Conservation (phyloP, 1,140 invertebrate genomes). For the Patella vulgata region DNA sequence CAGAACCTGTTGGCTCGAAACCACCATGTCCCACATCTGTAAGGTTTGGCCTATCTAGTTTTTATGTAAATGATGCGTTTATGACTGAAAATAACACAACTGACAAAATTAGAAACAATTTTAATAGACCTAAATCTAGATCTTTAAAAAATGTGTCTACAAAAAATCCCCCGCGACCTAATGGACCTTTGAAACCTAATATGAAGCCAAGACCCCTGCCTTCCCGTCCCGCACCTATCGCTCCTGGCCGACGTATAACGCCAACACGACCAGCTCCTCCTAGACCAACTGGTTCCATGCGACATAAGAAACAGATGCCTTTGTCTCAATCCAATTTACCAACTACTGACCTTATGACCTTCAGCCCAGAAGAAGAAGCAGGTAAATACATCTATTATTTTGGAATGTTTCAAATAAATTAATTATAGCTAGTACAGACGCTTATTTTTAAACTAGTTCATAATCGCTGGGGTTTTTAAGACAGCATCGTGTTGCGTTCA, state of each 20-base stretch:
- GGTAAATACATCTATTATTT: neutral
- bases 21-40: slow-evolving; percentile 2
- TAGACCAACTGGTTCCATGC: slow-evolving; percentile 18
- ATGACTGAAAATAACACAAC: neutral
- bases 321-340: neutral
- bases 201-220: slow-evolving; percentile 23
- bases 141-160: slow-evolving; percentile 20
- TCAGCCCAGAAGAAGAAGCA: slow-evolving; percentile 41
- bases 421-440: no score
- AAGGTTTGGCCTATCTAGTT: neutral
- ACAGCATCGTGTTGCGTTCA: no score
- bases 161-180: slow-evolving; percentile 8
- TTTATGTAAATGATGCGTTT: neutral
- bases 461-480: no score
- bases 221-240: slow-evolving; percentile 21
- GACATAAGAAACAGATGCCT: slow-evolving; percentile 6
- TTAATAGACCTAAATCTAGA: no score
- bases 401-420: no score
- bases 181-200: neutral
- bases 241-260: slow-evolving; percentile 22
- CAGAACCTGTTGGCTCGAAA: no score
- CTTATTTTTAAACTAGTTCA: no score
- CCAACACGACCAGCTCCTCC: slow-evolving; percentile 44
- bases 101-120: neutral
- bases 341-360: slow-evolving; percentile 39